Base-by-base conservation (phyloP, 30 jellyfish, hydroid and myxozoan species). In the Pseudorhiza aurosa region DNA sequence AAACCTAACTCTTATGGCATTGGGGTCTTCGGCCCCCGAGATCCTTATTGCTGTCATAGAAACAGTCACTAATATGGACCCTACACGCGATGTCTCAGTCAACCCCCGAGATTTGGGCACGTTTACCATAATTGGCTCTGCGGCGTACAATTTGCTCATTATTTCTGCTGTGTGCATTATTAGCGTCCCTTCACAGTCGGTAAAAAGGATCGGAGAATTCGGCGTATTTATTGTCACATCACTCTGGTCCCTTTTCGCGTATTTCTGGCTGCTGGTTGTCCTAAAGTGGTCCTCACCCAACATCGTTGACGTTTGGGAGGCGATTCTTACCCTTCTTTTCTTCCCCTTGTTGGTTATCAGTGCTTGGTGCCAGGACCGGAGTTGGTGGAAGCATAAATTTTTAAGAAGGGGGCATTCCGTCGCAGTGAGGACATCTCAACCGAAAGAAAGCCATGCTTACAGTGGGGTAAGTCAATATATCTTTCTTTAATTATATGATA, bases 11-110 rank as follows among this genome's bases (percentile, higher is more conserved):
- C 72, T 90, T 28, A 90, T 90, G 97, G 97, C 97, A 1, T 56
- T 90, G 9, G 97, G 97, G 26, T 90, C 97, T 0, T 90, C 97
- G 14, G 97, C 97, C 17, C 97, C 97, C 2, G 97, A 90, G 67
- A 90, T 90, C 31, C 56, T 90, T 14, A 90, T 90, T 8, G 96
- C 97, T 7, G 97, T 90, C 28, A 68, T 90, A n/a, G 97, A 90
- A 58, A 90, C 97, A 2, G 69, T 90, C 18, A 24, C 96, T 4
- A 83, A 50, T 43, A 55, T 90, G 60, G 83, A 58, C 32, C 29
- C 43, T 1, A 69, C 46, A 6, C 25, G 71, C 25, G 67, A 60
- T 19, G 77, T 2, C 19, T 1, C 53, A 2, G 15, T 1, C n/a
- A 47, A 49, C 8, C 29, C 82, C 17, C 77, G 77, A 39, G 91